Base-by-base conservation (phyloP, 2,888 invertebrate species). In the Agrochola litura region DNA sequence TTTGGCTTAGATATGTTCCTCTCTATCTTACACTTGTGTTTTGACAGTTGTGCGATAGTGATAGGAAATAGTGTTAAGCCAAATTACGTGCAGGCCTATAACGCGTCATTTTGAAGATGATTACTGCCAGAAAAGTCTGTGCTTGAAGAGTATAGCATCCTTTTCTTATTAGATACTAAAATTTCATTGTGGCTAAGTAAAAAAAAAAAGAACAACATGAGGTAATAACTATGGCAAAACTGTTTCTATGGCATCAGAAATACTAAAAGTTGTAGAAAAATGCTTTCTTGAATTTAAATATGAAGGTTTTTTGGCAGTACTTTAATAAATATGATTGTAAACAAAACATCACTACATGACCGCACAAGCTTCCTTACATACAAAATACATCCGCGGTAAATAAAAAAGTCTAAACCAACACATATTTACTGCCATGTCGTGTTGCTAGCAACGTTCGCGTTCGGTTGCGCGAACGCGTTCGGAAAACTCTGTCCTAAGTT, bases 401-500 rank as follows among this genome's bases (percentile, higher is more conserved):
- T 88, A 86, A 52, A 86, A 85, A 88, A 79, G 43, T 85, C 86
- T 82, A 84, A 75, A 73, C 74, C 80, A 86, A 66, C 58, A 58
- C 68, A 73, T 63, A 10, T 71, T 82, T 96, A 96, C 89, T 96
- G 96, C 96, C 96, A 96, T 71, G 95, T 93, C 37, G 94, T 89
- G 88, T 96, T 96, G 87, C 96, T 95, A 30, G 96, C 94, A 72
- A 96, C 94, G 83, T 96, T 96, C 58, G 92, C 82, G 80, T 96
- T 96, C 2, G 91, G 93, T 86, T 93, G 94, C 72, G 95, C 84
- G 84, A 96, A 96, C 67, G 95, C 92, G 73, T 90, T 95, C n/a
- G 95, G 94, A 83, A 96, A 96, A 89, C 87, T 92, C 89, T 95
- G 96, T 5, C 95, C 95, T 94, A 96, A 88, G 86, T 91, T 96